Base-by-base conservation (phyloP, 2,113 vertebrate species). In the Alces alces region DNA sequence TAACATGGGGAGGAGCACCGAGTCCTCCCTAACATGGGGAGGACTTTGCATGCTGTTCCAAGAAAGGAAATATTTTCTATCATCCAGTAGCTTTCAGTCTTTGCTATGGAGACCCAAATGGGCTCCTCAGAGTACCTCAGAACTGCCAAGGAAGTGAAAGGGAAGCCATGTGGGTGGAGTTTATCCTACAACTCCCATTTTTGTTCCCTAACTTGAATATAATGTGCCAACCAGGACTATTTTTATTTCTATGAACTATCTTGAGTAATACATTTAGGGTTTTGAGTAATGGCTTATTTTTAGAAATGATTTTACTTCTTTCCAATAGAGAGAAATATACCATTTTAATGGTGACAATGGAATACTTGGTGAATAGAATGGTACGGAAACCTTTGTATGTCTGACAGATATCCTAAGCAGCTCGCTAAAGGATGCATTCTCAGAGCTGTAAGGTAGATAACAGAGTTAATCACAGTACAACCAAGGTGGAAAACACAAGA, bases 271-370 rank as follows among this genome's bases (percentile, higher is more conserved):
- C 66, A 43, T 89, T 21, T 60, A 52, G n/a, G 5, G 0, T 23
- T 87, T 33, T 57, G 30, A 58, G 14, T 61, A 76, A 45, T 54
- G 33, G 25, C 27, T 80, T 47, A 61, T 76, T 96, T 27, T 82
- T 89, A 82, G 50, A 33, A 89, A 82, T 96, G 30, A 57, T 76
- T 90, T 92, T 82, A 86, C 19, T 66, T 33, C 2, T 43, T 66
- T 93, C 45, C 6, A 70, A 10, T 60, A 19, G 23, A 89, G 15
- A 84, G 50, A 88, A 86, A 89, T 47, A 80, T 60, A 13, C 1
- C 43, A 52, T 86, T 86, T 76, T 78, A 57, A 76, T 45, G 28
- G 45, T 2, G 45, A 80, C 7, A 55, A 3, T n/a, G 12, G 6
- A 85, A 2, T 36, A 47, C 80, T 82, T 64, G n/a, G 39, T 79